Conservation (phyloP, 2,113 vertebrate species). For the Gadus chalcogrammus region DNA sequence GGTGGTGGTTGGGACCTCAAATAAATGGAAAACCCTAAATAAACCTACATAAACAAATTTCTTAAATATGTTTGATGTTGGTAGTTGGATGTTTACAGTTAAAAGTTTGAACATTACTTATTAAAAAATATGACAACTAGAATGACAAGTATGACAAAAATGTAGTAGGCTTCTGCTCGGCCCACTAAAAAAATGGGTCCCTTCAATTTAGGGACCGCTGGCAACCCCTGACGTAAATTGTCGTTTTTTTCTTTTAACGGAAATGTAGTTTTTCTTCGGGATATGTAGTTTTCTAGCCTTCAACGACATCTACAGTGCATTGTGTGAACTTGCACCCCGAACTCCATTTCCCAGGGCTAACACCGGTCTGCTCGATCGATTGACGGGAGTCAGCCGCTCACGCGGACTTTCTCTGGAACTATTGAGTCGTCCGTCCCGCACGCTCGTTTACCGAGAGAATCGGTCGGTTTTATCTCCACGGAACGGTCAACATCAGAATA, state of each 20-base stretch:
- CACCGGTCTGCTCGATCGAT: constrained; percentile 19
- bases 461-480: constrained; percentile 55
- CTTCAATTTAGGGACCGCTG: too few relatives aligned
- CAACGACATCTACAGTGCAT: too few relatives aligned
- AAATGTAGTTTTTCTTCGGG: constrained; percentile 30
- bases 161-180: too few relatives aligned
- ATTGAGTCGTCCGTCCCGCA: constrained; percentile 71
- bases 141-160: too few relatives aligned
- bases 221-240: background rate
- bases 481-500: constrained; percentile 25
- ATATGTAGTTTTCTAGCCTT: constrained; percentile 46
- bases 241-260: background rate
- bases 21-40: too few relatives aligned
- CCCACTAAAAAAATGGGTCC: too few relatives aligned
- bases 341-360: constrained; percentile 67
- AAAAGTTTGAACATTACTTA: too few relatives aligned
- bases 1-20: too few relatives aligned
- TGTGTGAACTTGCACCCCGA: background rate
- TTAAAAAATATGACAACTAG: too few relatives aligned
- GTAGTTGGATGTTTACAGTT: too few relatives aligned
- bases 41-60: too few relatives aligned
- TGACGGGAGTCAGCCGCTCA: constrained; percentile 57
- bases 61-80: too few relatives aligned
- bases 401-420: constrained; percentile 71
- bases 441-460: constrained; percentile 41